phyloP scores from a whole-genome alignment of 2,113 vertebrate genomes.

The Bubo bubo region DNA sequence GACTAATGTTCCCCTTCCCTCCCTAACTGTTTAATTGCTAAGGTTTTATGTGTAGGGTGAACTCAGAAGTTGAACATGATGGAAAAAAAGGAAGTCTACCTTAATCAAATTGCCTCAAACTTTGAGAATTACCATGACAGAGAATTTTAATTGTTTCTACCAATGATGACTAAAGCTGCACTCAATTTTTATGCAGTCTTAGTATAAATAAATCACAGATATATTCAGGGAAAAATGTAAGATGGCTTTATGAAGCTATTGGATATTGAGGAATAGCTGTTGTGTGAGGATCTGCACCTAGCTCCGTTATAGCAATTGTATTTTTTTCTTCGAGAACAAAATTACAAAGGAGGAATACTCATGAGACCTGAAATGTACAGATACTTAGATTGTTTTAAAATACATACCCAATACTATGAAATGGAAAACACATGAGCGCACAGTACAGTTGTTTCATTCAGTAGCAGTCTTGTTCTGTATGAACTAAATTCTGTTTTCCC shows the following conservation, averaged over 20 bases:
- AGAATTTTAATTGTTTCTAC: background rate
- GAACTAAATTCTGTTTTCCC: slow-evolving; percentile 39
- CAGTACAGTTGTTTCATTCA: background rate
- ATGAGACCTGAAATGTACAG: background rate
- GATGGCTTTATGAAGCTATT: background rate
- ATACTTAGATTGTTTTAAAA: background rate
- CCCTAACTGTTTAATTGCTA: background rate
- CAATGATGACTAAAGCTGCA: background rate
- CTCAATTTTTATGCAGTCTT: background rate
- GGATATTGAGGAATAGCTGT: background rate
- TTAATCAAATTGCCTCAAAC: background rate
- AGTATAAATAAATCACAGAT: background rate
- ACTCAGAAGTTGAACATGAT: background rate
- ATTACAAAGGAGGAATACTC: background rate
- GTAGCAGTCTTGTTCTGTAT: background rate
- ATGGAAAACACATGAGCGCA: background rate
- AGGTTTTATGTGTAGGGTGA: background rate
- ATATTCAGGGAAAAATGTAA: background rate
- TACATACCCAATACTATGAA: background rate
- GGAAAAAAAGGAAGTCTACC: background rate
- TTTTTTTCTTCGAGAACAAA: background rate
- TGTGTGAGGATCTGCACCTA: background rate
- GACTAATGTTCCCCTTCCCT: background rate
- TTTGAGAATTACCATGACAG: background rate
- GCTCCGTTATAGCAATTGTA: background rate